Conservation (phyloP, 2,113 vertebrate genomes). For the Nothobranchius furzeri region DNA sequence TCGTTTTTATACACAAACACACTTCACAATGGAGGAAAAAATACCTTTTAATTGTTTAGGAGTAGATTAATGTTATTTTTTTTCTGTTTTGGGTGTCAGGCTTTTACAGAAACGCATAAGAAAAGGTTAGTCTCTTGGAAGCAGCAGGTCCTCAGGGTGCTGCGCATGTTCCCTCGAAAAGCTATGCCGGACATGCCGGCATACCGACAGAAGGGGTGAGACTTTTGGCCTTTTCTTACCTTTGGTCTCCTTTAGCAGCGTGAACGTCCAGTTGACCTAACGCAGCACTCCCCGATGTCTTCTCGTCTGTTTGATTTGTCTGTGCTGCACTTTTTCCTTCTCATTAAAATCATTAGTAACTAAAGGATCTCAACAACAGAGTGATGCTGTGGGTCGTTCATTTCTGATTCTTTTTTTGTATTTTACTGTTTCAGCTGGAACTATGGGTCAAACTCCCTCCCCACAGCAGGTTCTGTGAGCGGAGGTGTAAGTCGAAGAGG, state of each 20-base stretch:
- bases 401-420: neutral
- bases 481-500: constrained; percentile 85
- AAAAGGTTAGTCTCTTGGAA: constrained; percentile 93
- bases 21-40: no score
- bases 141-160: constrained; percentile 93
- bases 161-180: constrained; percentile 91
- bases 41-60: no score
- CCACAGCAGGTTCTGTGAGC: constrained; percentile 97
- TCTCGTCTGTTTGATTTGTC: constrained; percentile 8
- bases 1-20: no score
- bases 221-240: constrained; percentile 6
- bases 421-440: constrained; percentile 81
- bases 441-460: constrained; percentile 93
- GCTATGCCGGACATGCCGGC: constrained; percentile 88
- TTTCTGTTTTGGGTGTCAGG: constrained; percentile 68
- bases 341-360: constrained; percentile 4
- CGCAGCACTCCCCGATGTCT: neutral
- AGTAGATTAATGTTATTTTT: neutral
- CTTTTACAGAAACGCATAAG: constrained; percentile 94
- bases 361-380: neutral
- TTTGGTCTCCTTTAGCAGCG: constrained; percentile 37
- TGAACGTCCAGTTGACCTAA: constrained; percentile 24
- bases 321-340: neutral
- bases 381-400: neutral
- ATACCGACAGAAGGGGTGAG: constrained; percentile 91